Conservation (phyloP, 2,797 vertebrate genomes). For the Pseudopleuronectes americanus region DNA sequence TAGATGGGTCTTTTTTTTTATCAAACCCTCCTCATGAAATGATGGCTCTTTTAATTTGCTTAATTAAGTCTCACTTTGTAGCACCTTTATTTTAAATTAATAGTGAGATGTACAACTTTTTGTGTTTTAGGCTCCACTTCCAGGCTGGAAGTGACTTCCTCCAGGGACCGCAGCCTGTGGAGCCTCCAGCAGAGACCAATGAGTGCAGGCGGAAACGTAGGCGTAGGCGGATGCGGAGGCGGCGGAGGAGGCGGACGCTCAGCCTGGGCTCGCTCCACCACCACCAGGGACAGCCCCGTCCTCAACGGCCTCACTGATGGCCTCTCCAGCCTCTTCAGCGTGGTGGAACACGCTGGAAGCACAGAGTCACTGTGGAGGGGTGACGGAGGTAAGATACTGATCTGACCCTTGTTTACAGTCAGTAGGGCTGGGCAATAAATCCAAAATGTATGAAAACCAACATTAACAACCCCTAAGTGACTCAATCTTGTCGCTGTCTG, state of each 20-base stretch:
- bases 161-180: slow-evolving; percentile 94
- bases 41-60: background rate
- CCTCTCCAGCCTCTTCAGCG: slow-evolving; percentile 96
- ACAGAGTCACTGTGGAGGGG: slow-evolving; percentile 93
- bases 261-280: slow-evolving; percentile 98
- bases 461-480: too few relatives aligned
- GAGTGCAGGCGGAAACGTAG: slow-evolving; percentile 89
- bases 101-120: background rate
- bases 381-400: slow-evolving; percentile 71
- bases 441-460: too few relatives aligned
- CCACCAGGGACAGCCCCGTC: slow-evolving; percentile 96
- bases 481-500: too few relatives aligned
- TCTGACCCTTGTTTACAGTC: background rate
- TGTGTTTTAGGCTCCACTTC: slow-evolving; percentile 85
- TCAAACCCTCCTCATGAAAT: too few relatives aligned
- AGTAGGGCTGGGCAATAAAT: too few relatives aligned
- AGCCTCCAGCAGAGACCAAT: slow-evolving; percentile 89
- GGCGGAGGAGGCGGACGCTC: slow-evolving; percentile 90
- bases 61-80: too few relatives aligned
- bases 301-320: slow-evolving; percentile 95
- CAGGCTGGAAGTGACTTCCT: slow-evolving; percentile 86
- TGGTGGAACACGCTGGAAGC: slow-evolving; percentile 95
- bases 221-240: slow-evolving; percentile 92
- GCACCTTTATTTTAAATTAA: background rate
- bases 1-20: background rate